phyloP scores from a whole-genome alignment of 30 jellyfish, hydroid and myxozoan genomes.

The Aurelia aurita complex sp. Pacific region DNA sequence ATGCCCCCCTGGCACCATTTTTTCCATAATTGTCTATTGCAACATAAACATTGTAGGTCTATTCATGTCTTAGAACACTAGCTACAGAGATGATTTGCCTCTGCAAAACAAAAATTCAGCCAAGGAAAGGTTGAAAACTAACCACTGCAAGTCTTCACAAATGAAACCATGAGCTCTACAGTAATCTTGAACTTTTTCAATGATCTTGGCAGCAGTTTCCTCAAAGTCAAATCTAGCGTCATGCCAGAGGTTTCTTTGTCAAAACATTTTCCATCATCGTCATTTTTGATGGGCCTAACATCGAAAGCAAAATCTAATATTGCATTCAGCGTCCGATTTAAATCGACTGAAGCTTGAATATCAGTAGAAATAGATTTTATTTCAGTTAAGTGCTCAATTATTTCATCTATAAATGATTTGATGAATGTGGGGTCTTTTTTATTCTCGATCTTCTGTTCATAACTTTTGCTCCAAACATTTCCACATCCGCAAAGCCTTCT shows the following conservation, averaged over 20 bases:
- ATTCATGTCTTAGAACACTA: too few species aligned
- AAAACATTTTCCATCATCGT: not conserved
- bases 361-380: not conserved
- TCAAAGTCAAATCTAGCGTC: not conserved
- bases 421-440: not conserved
- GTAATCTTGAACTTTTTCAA: slow-evolving; percentile 46
- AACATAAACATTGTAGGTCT: too few species aligned
- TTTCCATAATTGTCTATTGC: too few species aligned
- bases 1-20: too few species aligned
- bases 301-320: not conserved
- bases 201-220: slow-evolving; percentile 75
- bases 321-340: not conserved
- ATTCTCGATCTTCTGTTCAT: too few species aligned
- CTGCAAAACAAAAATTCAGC: too few species aligned
- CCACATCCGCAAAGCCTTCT: slow-evolving; percentile 85
- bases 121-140: too few species aligned
- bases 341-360: not conserved
- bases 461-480: slow-evolving; percentile 9
- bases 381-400: not conserved
- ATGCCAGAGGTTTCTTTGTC: not conserved
- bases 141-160: too few species aligned
- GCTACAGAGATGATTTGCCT: too few species aligned
- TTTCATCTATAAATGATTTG: not conserved
- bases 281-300: not conserved
- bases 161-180: slow-evolving; percentile 25